phyloP scores from a whole-genome alignment of 2,888 invertebrate genomes.

The Chrysomela aeneicollis region DNA sequence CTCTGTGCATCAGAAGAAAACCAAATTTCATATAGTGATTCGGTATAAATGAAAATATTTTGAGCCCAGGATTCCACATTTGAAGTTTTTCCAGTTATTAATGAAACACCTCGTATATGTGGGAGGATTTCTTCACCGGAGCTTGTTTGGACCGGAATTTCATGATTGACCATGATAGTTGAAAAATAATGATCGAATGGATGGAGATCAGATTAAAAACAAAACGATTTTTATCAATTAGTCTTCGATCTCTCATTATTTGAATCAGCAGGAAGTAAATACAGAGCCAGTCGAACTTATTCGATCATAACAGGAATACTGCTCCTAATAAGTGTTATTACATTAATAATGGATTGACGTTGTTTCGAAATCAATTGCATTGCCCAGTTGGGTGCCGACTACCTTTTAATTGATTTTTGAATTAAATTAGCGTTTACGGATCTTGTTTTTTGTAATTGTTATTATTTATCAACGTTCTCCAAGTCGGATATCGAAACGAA shows the following conservation, averaged over 20 bases:
- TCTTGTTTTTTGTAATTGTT: neutral
- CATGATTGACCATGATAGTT: no score
- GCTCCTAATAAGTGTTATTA: constrained; percentile 17
- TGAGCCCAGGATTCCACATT: no score
- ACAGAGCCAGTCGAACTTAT: no score
- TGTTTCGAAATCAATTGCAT: constrained; percentile 30
- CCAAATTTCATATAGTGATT: no score
- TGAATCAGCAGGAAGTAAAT: neutral
- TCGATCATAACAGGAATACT: neutral
- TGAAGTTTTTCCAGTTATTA: no score
- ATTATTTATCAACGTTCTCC: neutral
- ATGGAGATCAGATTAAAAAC: neutral
- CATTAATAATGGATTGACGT: constrained; percentile 27
- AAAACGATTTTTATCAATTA: neutral
- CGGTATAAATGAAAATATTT: no score
- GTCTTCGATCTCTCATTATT: neutral
- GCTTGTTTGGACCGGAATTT: no score
- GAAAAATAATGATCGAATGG: no score
- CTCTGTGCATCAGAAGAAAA: no score
- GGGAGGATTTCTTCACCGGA: no score
- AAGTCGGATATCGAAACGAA: neutral
- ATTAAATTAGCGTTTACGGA: constrained; percentile 7
- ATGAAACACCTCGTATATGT: no score
- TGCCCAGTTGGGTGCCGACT: constrained; percentile 29
- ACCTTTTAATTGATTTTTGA: constrained; percentile 29